These are phyloP conservation scores for Neoscelio sp. DNA, from an alignment of 2,888 invertebrate genomes.

Conservation along the genomic window DNA sequence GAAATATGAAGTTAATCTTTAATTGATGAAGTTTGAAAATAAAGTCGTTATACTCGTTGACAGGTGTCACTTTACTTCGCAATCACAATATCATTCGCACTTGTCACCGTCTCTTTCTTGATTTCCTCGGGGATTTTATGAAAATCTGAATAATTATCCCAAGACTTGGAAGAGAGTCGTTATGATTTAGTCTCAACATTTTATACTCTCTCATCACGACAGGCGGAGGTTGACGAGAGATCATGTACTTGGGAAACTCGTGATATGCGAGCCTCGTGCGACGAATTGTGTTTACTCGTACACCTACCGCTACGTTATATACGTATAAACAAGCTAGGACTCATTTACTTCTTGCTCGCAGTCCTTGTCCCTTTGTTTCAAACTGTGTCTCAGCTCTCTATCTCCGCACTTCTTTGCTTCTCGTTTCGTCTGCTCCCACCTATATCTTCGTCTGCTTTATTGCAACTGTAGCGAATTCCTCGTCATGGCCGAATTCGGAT, in stretches of 20 bases:
- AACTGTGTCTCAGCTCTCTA: slow-evolving; percentile 36
- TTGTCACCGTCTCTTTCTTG: slow-evolving; percentile 15
- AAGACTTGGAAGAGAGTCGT: slow-evolving; percentile 63
- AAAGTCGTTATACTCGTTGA: not conserved
- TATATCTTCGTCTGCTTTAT: slow-evolving; percentile 53
- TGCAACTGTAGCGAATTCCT: slow-evolving; percentile 48
- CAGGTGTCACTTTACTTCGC: slow-evolving; percentile 29
- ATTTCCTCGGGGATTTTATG: slow-evolving; percentile 40
- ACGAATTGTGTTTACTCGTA: slow-evolving; percentile 63
- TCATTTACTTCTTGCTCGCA: slow-evolving; percentile 63
- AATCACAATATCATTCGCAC: not conserved
- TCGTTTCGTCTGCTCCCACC: slow-evolving; percentile 24
- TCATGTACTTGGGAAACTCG: slow-evolving; percentile 62
- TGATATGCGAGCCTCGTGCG: slow-evolving; percentile 66
- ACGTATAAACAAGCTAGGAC: slow-evolving; percentile 62
- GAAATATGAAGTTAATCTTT: no score
- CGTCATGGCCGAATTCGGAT: slow-evolving; percentile 56
- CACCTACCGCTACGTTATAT: slow-evolving; percentile 52
- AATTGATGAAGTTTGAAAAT: not conserved
- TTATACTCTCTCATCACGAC: slow-evolving; percentile 69
- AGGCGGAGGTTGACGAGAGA: slow-evolving; percentile 58
- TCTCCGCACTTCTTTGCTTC: slow-evolving; percentile 43
- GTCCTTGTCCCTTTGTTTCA: slow-evolving; percentile 62
- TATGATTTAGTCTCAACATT: slow-evolving; percentile 72
- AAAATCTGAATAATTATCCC: slow-evolving; percentile 57